phyloP scores from a whole-genome alignment of 2,797 vertebrate genomes.

The Vespertilio murinus region DNA sequence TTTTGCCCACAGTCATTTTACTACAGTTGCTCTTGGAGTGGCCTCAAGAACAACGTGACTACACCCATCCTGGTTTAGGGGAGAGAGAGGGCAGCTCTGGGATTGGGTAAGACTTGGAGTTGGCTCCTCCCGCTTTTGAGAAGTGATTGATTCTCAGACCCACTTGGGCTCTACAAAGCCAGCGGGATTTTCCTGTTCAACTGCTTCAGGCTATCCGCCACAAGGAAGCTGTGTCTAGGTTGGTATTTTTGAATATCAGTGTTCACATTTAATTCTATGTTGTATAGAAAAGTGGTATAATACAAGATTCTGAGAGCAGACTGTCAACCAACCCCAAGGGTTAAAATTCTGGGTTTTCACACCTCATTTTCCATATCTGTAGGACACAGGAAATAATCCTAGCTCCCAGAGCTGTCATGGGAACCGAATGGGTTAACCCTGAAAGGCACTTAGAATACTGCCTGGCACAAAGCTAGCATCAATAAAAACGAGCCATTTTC shows the following conservation, averaged over 20 bases:
- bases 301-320: not conserved
- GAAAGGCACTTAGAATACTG: not conserved
- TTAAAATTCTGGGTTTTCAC: too few relatives aligned
- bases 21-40: not conserved
- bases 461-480: not conserved
- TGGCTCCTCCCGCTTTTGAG: not conserved
- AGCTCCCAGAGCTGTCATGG: not conserved
- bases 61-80: not conserved
- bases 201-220: not conserved
- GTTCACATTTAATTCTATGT: not conserved
- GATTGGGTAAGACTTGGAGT: not conserved
- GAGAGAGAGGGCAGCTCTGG: not conserved
- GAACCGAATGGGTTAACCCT: not conserved
- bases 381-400: not conserved
- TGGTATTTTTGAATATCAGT: not conserved
- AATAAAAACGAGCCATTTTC: not conserved
- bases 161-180: not conserved
- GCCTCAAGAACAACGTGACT: not conserved
- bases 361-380: not conserved
- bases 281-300: not conserved
- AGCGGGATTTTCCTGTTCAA: not conserved
- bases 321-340: not conserved
- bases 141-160: not conserved
- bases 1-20: not conserved
- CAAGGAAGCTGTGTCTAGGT: not conserved